phyloP scores from a whole-genome alignment of 2,113 vertebrate genomes.

The Lasiurus cinereus region DNA sequence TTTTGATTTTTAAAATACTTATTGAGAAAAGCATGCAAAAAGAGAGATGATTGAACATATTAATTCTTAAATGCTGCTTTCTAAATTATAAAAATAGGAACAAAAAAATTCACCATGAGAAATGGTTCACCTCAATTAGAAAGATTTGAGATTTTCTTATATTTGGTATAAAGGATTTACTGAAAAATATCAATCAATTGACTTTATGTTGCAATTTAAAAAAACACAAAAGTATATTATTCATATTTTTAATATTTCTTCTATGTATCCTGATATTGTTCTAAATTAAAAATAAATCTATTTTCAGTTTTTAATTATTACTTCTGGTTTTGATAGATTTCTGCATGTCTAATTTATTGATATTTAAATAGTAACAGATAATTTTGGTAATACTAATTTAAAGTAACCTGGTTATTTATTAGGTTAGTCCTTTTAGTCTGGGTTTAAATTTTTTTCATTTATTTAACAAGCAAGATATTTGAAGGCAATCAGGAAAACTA shows the following conservation, averaged over 20 bases:
- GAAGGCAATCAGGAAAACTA: not conserved
- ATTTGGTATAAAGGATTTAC: not conserved
- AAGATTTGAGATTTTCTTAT: not conserved
- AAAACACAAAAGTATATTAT: not conserved
- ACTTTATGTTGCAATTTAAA: not conserved
- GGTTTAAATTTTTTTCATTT: not conserved
- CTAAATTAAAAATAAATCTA: not conserved
- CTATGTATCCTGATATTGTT: not conserved
- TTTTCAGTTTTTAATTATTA: conserved; percentile 30
- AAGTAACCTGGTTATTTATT: not conserved
- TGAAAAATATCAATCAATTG: not conserved
- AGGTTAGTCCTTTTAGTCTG: not conserved
- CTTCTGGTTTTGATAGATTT: conserved; percentile 44
- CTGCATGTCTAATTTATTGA: not conserved
- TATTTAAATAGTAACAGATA: conserved; percentile 6
- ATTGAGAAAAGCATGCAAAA: not conserved
- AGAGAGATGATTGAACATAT: conserved; percentile 9
- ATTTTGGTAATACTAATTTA: not conserved
- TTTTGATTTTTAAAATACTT: not conserved
- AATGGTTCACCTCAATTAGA: not conserved
- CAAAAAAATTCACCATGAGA: not conserved
- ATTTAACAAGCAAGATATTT: not conserved
- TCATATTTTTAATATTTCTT: not conserved
- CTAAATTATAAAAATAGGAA: conserved; percentile 1
- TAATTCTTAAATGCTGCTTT: not conserved